Percentiles rank a stretch among this genome's conserved stretches.
These are phyloP conservation scores for Amblyjoppa proteus DNA, from an alignment of 2,888 invertebrate genomes.

Conservation along the genomic window DNA sequence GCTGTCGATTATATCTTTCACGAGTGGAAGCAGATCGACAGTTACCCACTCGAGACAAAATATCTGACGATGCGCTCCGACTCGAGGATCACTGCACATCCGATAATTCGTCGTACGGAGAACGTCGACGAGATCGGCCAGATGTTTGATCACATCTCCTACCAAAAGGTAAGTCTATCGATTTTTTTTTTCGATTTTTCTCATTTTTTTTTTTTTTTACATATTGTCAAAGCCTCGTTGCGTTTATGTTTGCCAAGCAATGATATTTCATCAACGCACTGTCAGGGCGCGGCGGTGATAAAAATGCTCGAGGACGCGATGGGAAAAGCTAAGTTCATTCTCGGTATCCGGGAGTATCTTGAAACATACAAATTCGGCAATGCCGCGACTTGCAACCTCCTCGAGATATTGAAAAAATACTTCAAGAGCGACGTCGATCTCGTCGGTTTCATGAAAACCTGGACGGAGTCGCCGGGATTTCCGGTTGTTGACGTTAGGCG, in stretches of 20 bases:
- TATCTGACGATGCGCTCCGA: constrained; percentile 72
- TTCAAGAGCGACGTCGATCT: constrained; percentile 61
- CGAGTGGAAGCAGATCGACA: constrained; percentile 72
- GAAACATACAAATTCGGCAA: constrained; percentile 69
- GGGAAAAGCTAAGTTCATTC: constrained; percentile 65
- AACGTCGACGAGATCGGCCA: constrained; percentile 69
- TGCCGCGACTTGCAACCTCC: constrained; percentile 69
- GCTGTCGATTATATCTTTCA: constrained; percentile 72
- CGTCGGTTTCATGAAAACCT: constrained; percentile 67
- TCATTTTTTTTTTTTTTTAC: background rate
- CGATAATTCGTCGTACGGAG: constrained; percentile 66
- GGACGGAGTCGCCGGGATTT: constrained; percentile 72
- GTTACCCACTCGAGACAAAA: constrained; percentile 70
- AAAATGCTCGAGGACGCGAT: constrained; percentile 71
- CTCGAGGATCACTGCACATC: constrained; percentile 65
- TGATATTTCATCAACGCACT: background rate
- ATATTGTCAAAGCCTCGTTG: background rate
- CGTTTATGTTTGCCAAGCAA: too few species aligned
- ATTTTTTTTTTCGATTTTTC: background rate
- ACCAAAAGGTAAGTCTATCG: constrained; percentile 66
- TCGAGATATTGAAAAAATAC: constrained; percentile 68
- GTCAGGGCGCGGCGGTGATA: constrained; percentile 72
- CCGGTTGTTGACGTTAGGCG: constrained; percentile 69
- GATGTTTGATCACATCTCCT: constrained; percentile 74
- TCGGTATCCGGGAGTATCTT: constrained; percentile 69